Evolutionary conservation across 2,113 vertebrate genomes (phyloP).

Genomic region (Aegithalos caudatus): DNA sequence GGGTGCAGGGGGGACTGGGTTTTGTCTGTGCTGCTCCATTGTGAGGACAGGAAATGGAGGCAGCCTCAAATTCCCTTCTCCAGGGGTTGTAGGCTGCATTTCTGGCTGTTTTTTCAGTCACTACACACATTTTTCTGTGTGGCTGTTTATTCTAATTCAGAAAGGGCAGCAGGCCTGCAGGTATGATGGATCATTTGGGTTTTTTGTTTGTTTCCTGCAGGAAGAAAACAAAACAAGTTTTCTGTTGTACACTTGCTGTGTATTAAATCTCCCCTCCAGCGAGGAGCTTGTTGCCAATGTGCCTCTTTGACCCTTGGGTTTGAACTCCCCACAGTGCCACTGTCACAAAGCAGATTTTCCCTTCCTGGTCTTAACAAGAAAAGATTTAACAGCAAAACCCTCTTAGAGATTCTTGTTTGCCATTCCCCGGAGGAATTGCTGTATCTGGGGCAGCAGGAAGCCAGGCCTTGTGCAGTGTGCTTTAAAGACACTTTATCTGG

Average conservation of each 20-base stretch:
- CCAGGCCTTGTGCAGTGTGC: background rate
- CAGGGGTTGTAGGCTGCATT: background rate
- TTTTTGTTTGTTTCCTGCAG: background rate
- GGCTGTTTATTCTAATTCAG: background rate
- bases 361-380: background rate
- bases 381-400: conserved; percentile 34
- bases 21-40: accelerated
- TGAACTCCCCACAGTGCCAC: background rate
- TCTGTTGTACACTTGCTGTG: background rate
- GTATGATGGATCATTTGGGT: background rate
- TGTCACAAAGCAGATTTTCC: conserved; percentile 54
- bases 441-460: conserved; percentile 49
- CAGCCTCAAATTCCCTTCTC: background rate
- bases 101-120: background rate
- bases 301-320: background rate
- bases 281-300: background rate
- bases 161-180: background rate
- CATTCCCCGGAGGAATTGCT: background rate
- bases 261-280: background rate
- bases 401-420: background rate
- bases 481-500: background rate
- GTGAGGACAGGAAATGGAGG: background rate
- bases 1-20: background rate
- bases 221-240: no score
- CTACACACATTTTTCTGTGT: background rate